These are phyloP conservation scores for Lasioglossum oenotherae DNA, from an alignment of 2,888 invertebrate species.

Conservation along the genomic window DNA sequence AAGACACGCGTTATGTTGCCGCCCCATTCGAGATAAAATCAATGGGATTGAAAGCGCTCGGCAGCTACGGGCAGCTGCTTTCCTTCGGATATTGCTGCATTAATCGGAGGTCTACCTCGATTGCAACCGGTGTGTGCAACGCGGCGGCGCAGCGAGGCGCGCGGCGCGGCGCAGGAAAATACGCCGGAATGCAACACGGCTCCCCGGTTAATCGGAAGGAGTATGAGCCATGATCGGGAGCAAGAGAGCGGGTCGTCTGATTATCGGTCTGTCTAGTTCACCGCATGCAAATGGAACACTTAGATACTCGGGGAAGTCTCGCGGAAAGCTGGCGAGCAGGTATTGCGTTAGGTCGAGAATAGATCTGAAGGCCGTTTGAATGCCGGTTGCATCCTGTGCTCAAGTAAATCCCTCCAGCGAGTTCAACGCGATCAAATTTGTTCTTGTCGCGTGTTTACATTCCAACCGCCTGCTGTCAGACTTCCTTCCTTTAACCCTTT, in stretches of 20 bases:
- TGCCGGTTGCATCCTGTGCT: conserved; percentile 52
- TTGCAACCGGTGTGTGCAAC: neutral
- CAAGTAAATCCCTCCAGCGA: conserved; percentile 26
- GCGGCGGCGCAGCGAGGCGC: neutral
- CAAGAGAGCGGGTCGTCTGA: conserved; percentile 62
- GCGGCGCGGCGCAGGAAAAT: conserved; percentile 28
- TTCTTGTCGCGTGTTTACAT: conserved; percentile 48
- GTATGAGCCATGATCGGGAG: conserved; percentile 41
- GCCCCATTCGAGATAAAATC: conserved; percentile 30
- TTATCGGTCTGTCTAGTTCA: conserved; percentile 61
- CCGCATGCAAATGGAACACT: conserved; percentile 64
- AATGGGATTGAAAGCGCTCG: conserved; percentile 24
- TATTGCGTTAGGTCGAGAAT: conserved; percentile 69
- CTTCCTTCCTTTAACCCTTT: conserved; percentile 7
- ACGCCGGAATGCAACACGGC: conserved; percentile 56
- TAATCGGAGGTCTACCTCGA: conserved; percentile 21
- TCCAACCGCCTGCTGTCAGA: neutral
- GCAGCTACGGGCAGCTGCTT: conserved; percentile 20
- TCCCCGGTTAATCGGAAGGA: conserved; percentile 57
- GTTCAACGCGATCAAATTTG: conserved; percentile 32
- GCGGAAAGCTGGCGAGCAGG: conserved; percentile 34
- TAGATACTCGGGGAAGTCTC: conserved; percentile 55
- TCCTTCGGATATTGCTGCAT: conserved; percentile 31
- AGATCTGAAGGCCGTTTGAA: conserved; percentile 68
- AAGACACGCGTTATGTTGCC: conserved; percentile 33